These are phyloP conservation scores for Apodemus speciosus DNA, from an alignment of 2,113 vertebrate species.

Conservation along the genomic window DNA sequence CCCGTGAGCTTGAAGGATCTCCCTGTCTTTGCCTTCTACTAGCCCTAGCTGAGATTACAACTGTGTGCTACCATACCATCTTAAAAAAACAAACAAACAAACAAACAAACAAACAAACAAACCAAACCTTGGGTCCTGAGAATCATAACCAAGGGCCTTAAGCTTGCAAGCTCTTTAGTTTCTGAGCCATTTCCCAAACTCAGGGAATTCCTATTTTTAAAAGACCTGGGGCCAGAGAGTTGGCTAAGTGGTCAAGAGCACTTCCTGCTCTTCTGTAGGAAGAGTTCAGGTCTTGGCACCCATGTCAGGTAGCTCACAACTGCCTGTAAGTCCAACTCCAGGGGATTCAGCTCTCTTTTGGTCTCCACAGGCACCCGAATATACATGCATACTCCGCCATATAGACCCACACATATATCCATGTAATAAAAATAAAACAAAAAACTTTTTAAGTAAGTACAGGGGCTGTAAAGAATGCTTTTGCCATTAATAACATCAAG, in stretches of 20 bases:
- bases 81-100: no score
- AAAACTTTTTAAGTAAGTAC: not conserved
- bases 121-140: not conserved
- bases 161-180: not conserved
- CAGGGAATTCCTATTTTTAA: not conserved
- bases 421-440: not conserved
- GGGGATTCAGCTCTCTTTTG: not conserved
- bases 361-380: no score
- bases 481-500: not conserved
- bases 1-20: not conserved
- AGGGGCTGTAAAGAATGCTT: no score
- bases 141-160: not conserved
- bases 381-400: not conserved
- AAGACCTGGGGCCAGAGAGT: not conserved
- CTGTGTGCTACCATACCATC: not conserved
- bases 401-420: not conserved
- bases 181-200: not conserved
- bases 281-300: not conserved
- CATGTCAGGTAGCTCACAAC: not conserved
- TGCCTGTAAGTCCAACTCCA: not conserved
- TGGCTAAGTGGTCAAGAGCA: not conserved
- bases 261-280: not conserved
- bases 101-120: no score
- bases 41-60: not conserved
- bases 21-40: not conserved